phyloP scores from a whole-genome alignment of 2,888 invertebrate species.

The Phengaris arion region DNA sequence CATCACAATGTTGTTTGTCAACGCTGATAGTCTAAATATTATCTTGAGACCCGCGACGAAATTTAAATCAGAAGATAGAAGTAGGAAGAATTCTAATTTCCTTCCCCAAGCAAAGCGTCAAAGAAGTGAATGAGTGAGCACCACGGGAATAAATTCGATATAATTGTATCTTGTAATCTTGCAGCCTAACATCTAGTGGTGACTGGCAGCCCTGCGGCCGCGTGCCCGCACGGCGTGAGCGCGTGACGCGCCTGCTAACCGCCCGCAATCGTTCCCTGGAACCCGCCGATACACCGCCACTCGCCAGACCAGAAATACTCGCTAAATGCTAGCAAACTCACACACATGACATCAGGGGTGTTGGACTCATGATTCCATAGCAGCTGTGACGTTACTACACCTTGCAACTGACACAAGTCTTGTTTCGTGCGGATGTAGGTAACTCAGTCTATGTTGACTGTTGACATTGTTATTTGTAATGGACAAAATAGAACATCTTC shows the following conservation, averaged over 20 bases:
- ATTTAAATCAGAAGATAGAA: too few species aligned
- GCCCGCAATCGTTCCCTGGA: constrained; percentile 33
- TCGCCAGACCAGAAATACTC: neutral
- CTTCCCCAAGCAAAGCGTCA: neutral
- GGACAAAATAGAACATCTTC: neutral
- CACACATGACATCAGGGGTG: neutral
- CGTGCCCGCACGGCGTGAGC: constrained; percentile 42
- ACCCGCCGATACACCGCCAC: constrained; percentile 12
- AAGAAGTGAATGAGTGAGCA: neutral
- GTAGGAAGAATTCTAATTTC: too few species aligned
- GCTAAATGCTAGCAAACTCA: neutral
- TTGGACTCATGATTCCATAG: neutral
- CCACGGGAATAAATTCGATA: too few species aligned
- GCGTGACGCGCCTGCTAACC: constrained; percentile 42
- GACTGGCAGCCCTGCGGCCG: constrained; percentile 32
- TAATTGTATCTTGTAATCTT: neutral
- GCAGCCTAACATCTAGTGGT: neutral
- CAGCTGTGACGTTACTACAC: neutral
- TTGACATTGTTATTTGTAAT: too few species aligned
- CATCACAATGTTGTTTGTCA: too few species aligned
- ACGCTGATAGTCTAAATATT: too few species aligned
- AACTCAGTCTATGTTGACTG: neutral
- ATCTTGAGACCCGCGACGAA: too few species aligned
- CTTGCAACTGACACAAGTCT: neutral
- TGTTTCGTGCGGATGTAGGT: neutral